These are phyloP conservation scores for Thymallus thymallus DNA, from an alignment of 2,113 vertebrate genomes.

Conservation along the genomic window DNA sequence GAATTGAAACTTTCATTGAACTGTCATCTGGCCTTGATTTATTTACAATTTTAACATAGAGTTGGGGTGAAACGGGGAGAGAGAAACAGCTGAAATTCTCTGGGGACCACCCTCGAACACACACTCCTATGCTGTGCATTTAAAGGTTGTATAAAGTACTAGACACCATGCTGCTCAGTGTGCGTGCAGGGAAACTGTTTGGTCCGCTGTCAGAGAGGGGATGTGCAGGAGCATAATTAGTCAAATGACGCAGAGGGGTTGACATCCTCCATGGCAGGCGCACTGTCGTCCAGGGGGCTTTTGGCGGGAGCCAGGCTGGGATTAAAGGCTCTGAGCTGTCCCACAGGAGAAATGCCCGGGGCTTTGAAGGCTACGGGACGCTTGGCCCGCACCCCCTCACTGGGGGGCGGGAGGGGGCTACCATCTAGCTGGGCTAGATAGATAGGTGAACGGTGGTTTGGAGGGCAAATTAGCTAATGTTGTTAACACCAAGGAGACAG, in stretches of 20 bases:
- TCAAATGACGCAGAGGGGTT: slow-evolving; percentile 62
- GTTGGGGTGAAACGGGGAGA: background rate
- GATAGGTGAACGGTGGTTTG: slow-evolving; percentile 66
- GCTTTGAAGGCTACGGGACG: slow-evolving; percentile 62
- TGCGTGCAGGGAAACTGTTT: background rate
- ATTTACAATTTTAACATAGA: slow-evolving; percentile 15
- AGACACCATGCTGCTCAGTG: background rate
- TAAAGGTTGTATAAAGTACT: background rate
- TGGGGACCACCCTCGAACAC: background rate
- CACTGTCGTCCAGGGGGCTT: slow-evolving; percentile 68
- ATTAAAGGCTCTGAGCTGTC: slow-evolving; percentile 79
- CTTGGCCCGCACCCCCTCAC: background rate
- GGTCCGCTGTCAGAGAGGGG: background rate
- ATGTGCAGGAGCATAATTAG: slow-evolving; percentile 52
- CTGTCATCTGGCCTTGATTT: slow-evolving; percentile 44
- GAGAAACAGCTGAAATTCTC: no score
- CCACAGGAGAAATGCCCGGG: slow-evolving; percentile 78
- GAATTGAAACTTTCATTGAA: slow-evolving; percentile 25
- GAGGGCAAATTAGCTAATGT: slow-evolving; percentile 70
- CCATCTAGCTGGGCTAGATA: slow-evolving; percentile 55
- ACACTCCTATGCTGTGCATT: background rate
- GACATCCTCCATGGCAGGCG: slow-evolving; percentile 67
- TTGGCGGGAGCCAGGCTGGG: slow-evolving; percentile 76
- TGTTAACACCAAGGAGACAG: slow-evolving; percentile 59
- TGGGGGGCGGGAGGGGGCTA: slow-evolving; percentile 11